Percentiles rank a stretch among this genome's conserved stretches.
phyloP scores from a whole-genome alignment of 2,113 vertebrate genomes.

The Pteruthius melanotis region DNA sequence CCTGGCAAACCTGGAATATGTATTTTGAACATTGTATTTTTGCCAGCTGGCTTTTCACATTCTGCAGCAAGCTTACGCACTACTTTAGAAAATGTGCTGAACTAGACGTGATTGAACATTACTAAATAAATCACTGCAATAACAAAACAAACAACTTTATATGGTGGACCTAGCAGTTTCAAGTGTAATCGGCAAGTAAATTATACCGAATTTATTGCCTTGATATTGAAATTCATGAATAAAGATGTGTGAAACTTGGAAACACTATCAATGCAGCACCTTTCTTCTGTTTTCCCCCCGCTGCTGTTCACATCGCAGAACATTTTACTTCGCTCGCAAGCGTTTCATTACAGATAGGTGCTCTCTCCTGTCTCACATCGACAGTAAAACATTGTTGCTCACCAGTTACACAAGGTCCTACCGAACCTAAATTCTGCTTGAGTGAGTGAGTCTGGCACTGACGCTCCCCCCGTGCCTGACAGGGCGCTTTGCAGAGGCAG shows the following conservation, averaged over 20 bases:
- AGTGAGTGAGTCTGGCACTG: background rate
- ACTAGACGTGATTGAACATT: background rate
- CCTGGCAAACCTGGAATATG: background rate
- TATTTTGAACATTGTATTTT: background rate
- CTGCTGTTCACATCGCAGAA: fast-evolving
- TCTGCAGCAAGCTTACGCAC: background rate
- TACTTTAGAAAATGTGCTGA: background rate
- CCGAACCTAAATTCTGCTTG: background rate
- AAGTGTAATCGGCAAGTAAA: background rate
- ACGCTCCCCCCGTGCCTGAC: background rate
- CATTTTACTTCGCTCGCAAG: background rate
- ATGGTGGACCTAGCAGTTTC: background rate
- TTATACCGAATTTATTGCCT: background rate
- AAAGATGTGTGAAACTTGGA: background rate
- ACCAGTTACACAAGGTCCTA: background rate
- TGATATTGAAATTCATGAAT: background rate
- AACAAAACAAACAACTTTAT: background rate
- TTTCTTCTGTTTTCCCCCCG: fast-evolving
- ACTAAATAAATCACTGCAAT: background rate
- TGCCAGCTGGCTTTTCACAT: background rate
- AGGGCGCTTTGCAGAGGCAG: background rate
- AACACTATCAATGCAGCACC: background rate
- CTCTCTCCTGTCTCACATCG: fast-evolving
- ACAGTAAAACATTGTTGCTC: background rate
- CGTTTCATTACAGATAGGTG: background rate